These are phyloP conservation scores for Chrosomus eos DNA, from an alignment of 2,797 vertebrate genomes.

Conservation along the genomic window DNA sequence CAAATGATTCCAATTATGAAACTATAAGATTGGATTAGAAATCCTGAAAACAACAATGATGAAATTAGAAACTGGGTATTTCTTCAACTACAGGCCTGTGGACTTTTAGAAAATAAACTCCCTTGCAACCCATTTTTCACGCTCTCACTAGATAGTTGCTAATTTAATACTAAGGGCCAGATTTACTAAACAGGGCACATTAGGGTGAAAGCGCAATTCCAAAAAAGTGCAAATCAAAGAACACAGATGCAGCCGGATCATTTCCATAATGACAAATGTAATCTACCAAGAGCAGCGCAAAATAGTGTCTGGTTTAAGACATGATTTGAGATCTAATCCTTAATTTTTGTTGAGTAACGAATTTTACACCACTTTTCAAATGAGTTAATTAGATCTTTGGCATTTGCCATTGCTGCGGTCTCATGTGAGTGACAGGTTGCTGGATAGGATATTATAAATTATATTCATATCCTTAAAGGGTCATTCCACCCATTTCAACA, in stretches of 20 bases:
- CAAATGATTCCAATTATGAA: slow-evolving; percentile 59
- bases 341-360: too few species aligned
- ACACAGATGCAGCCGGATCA: too few species aligned
- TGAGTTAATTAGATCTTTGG: neutral
- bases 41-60: slow-evolving; percentile 18
- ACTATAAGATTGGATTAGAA: slow-evolving; percentile 55
- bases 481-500: too few species aligned
- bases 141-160: neutral
- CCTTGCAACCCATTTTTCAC: neutral
- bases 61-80: slow-evolving; percentile 23
- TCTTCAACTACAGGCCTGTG: neutral
- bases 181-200: too few species aligned
- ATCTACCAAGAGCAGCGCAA: too few species aligned
- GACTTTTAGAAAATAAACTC: neutral
- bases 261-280: too few species aligned
- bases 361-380: too few species aligned
- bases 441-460: neutral
- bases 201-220: too few species aligned
- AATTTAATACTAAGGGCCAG: neutral
- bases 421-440: neutral
- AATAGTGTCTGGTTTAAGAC: too few species aligned
- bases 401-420: neutral
- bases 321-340: too few species aligned
- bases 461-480: neutral
- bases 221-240: too few species aligned